These are phyloP conservation scores for Gryon sp. DNA, from an alignment of 1,140 invertebrate genomes.

Conservation along the genomic window DNA sequence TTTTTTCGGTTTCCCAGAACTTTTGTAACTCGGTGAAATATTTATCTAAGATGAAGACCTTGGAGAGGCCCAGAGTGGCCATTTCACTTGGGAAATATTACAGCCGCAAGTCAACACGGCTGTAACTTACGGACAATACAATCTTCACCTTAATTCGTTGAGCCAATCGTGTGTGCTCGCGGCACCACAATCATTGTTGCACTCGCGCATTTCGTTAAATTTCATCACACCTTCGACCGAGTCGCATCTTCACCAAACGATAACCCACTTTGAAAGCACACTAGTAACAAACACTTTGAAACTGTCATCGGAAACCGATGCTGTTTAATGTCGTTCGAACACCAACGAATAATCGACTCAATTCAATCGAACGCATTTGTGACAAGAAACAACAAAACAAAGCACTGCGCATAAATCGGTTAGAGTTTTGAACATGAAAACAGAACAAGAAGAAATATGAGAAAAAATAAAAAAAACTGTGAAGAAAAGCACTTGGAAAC, in stretches of 20 bases:
- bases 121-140: slow-evolving; percentile 8
- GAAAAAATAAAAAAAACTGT: too few relatives aligned
- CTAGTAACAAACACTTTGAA: background rate
- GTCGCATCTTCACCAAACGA: slow-evolving; percentile 34
- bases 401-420: too few relatives aligned
- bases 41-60: slow-evolving; percentile 98
- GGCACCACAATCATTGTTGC: slow-evolving; percentile 69
- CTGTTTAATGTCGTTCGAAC: too few relatives aligned
- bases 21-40: slow-evolving; percentile 97
- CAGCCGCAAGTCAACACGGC: slow-evolving; percentile 15
- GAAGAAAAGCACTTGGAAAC: background rate
- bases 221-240: slow-evolving; percentile 6
- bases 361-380: too few relatives aligned
- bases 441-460: too few relatives aligned
- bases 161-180: slow-evolving; percentile 45
- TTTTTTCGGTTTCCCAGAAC: slow-evolving; percentile 98
- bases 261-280: background rate
- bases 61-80: slow-evolving; percentile 95
- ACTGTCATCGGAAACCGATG: too few relatives aligned
- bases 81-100: slow-evolving; percentile 80
- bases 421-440: too few relatives aligned
- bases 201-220: slow-evolving; percentile 72
- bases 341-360: too few relatives aligned
- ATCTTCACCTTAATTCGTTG: slow-evolving; percentile 30
- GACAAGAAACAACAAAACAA: too few relatives aligned